phyloP scores from a whole-genome alignment of 2,113 vertebrate species.

The Poeciliopsis prolifica region DNA sequence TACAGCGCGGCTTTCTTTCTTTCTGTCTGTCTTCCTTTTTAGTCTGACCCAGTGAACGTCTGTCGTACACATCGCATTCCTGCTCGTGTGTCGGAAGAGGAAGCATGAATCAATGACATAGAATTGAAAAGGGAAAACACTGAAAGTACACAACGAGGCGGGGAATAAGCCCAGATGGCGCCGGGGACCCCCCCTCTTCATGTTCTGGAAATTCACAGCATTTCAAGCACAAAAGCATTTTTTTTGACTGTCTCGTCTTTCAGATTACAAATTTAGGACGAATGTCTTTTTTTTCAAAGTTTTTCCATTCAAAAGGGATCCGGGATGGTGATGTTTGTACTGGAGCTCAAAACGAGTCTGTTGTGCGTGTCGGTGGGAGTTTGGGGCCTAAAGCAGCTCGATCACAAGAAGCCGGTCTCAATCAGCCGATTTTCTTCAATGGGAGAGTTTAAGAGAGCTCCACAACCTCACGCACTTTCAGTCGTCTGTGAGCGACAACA shows the following conservation, averaged over 20 bases:
- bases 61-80: constrained; percentile 14
- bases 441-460: background rate
- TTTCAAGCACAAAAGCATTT: constrained; percentile 7
- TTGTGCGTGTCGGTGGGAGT: background rate
- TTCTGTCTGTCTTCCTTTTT: background rate
- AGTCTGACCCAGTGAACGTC: background rate
- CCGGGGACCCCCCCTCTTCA: constrained; percentile 42
- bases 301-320: constrained; percentile 9
- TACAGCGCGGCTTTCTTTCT: background rate
- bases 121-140: constrained; percentile 43
- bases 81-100: constrained; percentile 8
- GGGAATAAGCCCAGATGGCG: constrained; percentile 54
- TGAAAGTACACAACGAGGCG: constrained; percentile 63
- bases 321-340: too few relatives aligned
- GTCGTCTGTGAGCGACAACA: background rate
- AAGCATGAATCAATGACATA: constrained; percentile 21
- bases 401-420: background rate
- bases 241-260: constrained; percentile 15
- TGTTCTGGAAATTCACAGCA: constrained; percentile 67
- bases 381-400: background rate
- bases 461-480: constrained; percentile 32
- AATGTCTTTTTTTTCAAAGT: background rate
- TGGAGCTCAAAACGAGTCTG: background rate
- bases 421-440: background rate
- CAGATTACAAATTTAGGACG: constrained; percentile 15